A percentile compares a stretch with the other conserved stretches of the same genome.
Evolutionary conservation across 2,113 vertebrate species (phyloP).

Genomic region (Mesocricetus auratus): DNA sequence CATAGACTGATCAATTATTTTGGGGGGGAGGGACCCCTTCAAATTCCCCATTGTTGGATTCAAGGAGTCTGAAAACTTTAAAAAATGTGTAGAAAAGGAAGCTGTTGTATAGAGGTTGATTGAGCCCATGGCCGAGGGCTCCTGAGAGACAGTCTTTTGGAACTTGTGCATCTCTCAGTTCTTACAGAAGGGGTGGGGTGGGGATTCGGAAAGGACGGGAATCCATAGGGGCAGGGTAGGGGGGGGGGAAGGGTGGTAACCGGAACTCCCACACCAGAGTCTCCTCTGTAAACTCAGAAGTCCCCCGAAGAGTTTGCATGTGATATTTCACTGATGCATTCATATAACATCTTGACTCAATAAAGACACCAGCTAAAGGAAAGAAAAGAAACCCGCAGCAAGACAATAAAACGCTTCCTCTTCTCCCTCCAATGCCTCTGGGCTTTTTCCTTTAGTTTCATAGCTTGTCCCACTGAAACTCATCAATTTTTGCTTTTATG

Average conservation of each 20-base stretch:
- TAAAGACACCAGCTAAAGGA: conserved; percentile 68
- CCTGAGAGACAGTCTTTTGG: not conserved
- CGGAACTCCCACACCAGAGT: not conserved
- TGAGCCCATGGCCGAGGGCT: not conserved
- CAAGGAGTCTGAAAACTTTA: not conserved
- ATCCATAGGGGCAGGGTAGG: not conserved
- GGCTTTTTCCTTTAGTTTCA: conserved; percentile 70
- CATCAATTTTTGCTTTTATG: conserved; percentile 69
- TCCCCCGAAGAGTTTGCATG: conserved; percentile 32
- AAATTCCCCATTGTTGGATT: not conserved
- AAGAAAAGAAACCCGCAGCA: conserved; percentile 51
- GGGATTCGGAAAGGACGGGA: not conserved
- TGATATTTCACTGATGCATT: conserved; percentile 55
- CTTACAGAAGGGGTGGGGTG: not conserved
- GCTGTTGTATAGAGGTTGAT: not conserved
- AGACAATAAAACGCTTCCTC: conserved; percentile 79
- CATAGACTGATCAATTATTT: not conserved
- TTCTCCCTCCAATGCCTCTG: not conserved
- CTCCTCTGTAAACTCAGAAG: not conserved
- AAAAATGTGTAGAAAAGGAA: not conserved
- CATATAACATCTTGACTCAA: conserved; percentile 78
- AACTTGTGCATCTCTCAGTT: not conserved
- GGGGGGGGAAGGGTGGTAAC: not conserved
- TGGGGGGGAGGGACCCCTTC: not conserved
- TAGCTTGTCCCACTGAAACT: conserved; percentile 63